Conservation (phyloP, 2,888 invertebrate genomes). For the Sycophila texana region DNA sequence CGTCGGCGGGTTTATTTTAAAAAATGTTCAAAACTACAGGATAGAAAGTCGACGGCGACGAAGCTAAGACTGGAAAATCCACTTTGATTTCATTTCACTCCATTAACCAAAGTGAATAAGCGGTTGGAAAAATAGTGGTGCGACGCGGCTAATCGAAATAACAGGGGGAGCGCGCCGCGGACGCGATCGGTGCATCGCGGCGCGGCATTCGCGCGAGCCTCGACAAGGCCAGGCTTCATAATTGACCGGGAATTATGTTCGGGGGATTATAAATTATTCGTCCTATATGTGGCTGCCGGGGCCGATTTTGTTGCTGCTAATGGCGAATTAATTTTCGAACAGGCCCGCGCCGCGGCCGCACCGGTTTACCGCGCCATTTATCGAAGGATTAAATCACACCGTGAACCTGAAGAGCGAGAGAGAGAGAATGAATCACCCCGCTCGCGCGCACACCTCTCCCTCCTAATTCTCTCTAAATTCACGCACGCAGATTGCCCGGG, state of each 20-base stretch:
- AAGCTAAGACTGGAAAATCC: background rate
- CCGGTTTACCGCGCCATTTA: constrained; percentile 61
- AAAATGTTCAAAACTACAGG: too few species aligned
- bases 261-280: constrained; percentile 63
- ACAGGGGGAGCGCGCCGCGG: background rate
- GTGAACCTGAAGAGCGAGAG: constrained; percentile 9
- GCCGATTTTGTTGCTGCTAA: constrained; percentile 63
- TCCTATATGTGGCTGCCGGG: constrained; percentile 51
- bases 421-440: constrained; percentile 2
- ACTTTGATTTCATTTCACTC: background rate
- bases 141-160: background rate
- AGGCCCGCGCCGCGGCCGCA: constrained; percentile 47
- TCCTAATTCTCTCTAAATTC: constrained; percentile 27
- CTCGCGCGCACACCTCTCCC: background rate
- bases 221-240: constrained; percentile 55
- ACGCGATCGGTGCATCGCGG: background rate
- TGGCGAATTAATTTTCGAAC: constrained; percentile 65
- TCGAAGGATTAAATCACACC: constrained; percentile 58
- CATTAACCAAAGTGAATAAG: background rate
- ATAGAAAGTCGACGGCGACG: too few species aligned
- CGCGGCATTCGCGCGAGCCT: background rate
- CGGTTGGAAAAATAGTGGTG: background rate
- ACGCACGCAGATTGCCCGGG: background rate
- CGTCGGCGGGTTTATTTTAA: too few species aligned
- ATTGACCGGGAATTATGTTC: constrained; percentile 63